phyloP scores from a whole-genome alignment of 1,140 invertebrate species.

The Scaptodrosophila lebanonensis region DNA sequence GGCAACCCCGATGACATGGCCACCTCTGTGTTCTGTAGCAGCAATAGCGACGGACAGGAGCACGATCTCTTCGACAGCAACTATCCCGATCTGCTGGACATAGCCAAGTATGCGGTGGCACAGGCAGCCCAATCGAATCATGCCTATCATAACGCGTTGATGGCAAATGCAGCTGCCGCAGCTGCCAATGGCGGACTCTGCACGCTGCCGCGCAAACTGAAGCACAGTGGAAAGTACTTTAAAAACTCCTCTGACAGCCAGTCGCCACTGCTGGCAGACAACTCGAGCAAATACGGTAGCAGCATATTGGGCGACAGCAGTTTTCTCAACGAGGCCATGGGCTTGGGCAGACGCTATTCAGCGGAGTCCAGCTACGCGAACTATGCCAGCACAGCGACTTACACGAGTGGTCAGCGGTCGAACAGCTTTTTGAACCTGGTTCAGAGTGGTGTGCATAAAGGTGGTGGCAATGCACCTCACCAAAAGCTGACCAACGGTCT shows the following conservation, averaged over 20 bases:
- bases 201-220: slow-evolving; percentile 80
- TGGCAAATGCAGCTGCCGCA: slow-evolving; percentile 34
- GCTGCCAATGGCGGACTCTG: slow-evolving; percentile 76
- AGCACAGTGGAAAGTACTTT: slow-evolving; percentile 76
- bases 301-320: slow-evolving; percentile 68
- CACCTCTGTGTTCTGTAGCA: slow-evolving; percentile 70
- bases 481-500: neutral
- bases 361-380: slow-evolving; percentile 71
- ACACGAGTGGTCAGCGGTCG: slow-evolving; percentile 63
- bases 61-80: slow-evolving; percentile 81
- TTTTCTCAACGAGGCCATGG: slow-evolving; percentile 69
- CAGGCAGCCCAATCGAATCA: slow-evolving; percentile 61
- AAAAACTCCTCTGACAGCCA: slow-evolving; percentile 82
- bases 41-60: slow-evolving; percentile 77
- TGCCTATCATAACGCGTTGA: slow-evolving; percentile 20
- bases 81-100: slow-evolving; percentile 84
- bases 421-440: slow-evolving; percentile 75
- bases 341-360: slow-evolving; percentile 62
- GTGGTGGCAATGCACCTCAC: no score
- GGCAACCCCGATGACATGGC: slow-evolving; percentile 60
- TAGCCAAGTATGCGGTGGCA: slow-evolving; percentile 79
- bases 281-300: slow-evolving; percentile 75
- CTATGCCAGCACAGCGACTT: slow-evolving; percentile 61
- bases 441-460: slow-evolving; percentile 61
- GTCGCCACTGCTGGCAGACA: slow-evolving; percentile 80